These are phyloP conservation scores for Pseudopodoces humilis DNA, from an alignment of 2,113 vertebrate genomes.

Conservation along the genomic window DNA sequence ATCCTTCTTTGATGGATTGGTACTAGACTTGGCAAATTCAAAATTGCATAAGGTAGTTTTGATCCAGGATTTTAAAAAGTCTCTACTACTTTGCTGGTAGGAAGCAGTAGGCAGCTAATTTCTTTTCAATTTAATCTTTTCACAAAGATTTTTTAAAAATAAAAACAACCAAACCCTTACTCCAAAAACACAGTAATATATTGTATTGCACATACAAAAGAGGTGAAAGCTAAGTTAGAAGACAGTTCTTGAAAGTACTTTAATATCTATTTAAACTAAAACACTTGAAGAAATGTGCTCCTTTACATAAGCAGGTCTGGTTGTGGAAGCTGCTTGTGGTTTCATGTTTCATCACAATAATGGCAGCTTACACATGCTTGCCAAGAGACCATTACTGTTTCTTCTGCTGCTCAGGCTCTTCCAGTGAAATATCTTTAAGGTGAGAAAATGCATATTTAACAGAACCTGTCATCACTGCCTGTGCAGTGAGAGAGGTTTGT, in stretches of 20 bases:
- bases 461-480: background rate
- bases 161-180: background rate
- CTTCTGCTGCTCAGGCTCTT: background rate
- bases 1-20: background rate
- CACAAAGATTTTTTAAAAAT: background rate
- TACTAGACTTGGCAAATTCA: background rate
- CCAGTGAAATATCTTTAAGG: constrained; percentile 20
- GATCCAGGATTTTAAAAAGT: background rate
- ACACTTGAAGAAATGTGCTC: background rate
- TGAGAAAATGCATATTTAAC: constrained; percentile 45
- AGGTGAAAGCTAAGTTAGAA: background rate
- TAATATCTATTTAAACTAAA: background rate
- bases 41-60: constrained; percentile 4
- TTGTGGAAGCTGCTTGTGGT: background rate
- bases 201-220: background rate
- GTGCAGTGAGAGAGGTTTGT: background rate
- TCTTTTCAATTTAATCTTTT: constrained; percentile 4
- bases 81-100: background rate
- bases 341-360: constrained; percentile 4
- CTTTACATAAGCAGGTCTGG: background rate
- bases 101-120: background rate
- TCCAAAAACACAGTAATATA: background rate
- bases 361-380: background rate
- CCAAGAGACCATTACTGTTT: background rate
- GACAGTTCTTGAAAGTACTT: background rate